phyloP scores from a whole-genome alignment of 2,797 vertebrate genomes.

The Oryzias dopingdopingensis region DNA sequence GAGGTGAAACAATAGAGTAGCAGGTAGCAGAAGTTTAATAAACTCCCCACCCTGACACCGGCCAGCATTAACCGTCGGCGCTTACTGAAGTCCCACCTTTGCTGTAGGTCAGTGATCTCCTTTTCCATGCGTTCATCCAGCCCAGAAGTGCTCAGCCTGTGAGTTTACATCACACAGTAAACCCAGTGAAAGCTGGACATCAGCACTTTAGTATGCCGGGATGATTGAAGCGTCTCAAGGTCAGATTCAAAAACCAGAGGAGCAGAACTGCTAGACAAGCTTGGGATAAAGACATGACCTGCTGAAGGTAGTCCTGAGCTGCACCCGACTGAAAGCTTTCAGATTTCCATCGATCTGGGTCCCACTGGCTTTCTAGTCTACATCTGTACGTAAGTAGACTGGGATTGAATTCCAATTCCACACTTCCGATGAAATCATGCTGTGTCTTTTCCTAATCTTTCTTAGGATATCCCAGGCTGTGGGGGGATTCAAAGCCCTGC shows the following conservation, averaged over 20 bases:
- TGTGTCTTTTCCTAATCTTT: constrained; percentile 42
- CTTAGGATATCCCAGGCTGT: constrained; percentile 33
- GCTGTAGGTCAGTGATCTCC: constrained; percentile 70
- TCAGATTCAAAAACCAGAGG: constrained; percentile 36
- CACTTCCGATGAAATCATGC: constrained; percentile 55
- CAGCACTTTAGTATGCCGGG: constrained; percentile 35
- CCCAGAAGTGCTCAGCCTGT: constrained; percentile 45
- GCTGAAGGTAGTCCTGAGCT: constrained; percentile 44
- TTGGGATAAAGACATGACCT: constrained; percentile 49
- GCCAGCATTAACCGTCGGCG: constrained; percentile 57
- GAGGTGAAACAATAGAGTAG: constrained; percentile 49
- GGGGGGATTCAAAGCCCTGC: constrained; percentile 29
- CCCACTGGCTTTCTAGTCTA: constrained; percentile 51
- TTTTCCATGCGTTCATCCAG: constrained; percentile 60
- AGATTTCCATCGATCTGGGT: constrained; percentile 53
- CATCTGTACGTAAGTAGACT: constrained; percentile 54
- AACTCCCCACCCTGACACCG: constrained; percentile 34
- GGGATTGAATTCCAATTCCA: constrained; percentile 67
- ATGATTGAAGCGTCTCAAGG: constrained; percentile 40
- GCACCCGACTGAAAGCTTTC: constrained; percentile 41
- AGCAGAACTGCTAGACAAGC: constrained; percentile 27
- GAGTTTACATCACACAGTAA: constrained; percentile 30
- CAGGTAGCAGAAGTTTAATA: constrained; percentile 60
- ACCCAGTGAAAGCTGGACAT: constrained; percentile 46
- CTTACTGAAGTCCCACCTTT: constrained; percentile 67